Evolutionary conservation across 2,797 vertebrate species (phyloP).

Genomic region (Mycteria americana): DNA sequence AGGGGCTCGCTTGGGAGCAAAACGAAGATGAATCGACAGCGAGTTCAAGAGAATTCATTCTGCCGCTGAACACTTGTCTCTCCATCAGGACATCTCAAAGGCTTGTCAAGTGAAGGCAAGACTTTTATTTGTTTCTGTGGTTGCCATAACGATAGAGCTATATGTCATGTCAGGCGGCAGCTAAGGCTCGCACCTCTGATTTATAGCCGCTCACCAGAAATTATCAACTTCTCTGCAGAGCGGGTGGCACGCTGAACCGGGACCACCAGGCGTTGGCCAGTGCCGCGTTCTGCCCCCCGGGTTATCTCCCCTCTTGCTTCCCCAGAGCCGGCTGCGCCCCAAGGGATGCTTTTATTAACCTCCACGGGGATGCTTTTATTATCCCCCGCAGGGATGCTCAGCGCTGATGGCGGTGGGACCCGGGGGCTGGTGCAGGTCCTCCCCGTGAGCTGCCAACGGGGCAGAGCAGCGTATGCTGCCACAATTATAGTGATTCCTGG

Average conservation of each 20-base stretch:
- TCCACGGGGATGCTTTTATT: neutral
- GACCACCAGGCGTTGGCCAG: neutral
- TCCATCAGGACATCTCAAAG: slow-evolving; percentile 71
- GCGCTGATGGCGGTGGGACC: neutral
- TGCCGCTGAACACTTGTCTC: slow-evolving; percentile 62
- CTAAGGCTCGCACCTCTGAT: slow-evolving; percentile 65
- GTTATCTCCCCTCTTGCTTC: neutral
- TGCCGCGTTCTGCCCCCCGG: rapidly evolving
- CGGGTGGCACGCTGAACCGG: neutral
- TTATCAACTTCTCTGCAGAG: slow-evolving; percentile 66
- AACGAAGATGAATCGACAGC: slow-evolving; percentile 70
- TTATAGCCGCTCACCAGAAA: slow-evolving; percentile 63
- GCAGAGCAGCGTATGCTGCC: neutral
- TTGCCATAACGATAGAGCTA: slow-evolving; percentile 74
- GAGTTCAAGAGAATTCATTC: slow-evolving; percentile 66
- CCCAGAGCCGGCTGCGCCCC: neutral
- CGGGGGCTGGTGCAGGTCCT: neutral
- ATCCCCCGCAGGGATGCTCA: rapidly evolving
- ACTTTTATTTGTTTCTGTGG: slow-evolving; percentile 70
- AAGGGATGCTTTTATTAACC: neutral
- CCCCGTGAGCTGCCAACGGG: rapidly evolving
- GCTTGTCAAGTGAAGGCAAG: slow-evolving; percentile 60
- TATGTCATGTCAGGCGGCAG: slow-evolving; percentile 71
- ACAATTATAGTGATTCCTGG: neutral
- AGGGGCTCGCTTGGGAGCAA: slow-evolving; percentile 41